Evolutionary conservation across 2,888 invertebrate species (phyloP).

Genomic region (Trypoxylon attenuatum): DNA sequence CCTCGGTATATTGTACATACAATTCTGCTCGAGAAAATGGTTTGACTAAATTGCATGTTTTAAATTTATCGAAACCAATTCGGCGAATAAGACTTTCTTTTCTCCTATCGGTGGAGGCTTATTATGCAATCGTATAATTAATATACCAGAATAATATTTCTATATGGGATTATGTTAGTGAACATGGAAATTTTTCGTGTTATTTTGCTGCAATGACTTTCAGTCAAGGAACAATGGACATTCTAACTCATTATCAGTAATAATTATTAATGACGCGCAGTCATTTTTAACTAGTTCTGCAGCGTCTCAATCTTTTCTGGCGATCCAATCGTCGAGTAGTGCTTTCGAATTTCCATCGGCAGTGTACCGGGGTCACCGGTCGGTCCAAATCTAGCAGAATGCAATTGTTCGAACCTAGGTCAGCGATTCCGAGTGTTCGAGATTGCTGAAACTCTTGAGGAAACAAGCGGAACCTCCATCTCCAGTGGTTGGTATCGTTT

Average conservation of each 20-base stretch:
- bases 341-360: constrained; percentile 33
- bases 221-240: not conserved
- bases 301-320: not conserved
- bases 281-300: not conserved
- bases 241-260: not conserved
- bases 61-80: not conserved
- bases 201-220: no score
- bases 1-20: no score
- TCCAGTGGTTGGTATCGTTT: no score
- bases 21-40: not conserved
- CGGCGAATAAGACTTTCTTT: not conserved
- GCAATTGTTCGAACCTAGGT: constrained; percentile 45
- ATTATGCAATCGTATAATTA: no score
- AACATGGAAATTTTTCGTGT: no score
- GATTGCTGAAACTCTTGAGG: constrained; percentile 49
- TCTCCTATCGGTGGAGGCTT: not conserved
- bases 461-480: constrained; percentile 38
- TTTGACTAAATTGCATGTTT: not conserved
- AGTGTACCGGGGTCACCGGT: not conserved
- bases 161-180: no score
- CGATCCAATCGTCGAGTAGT: constrained; percentile 33
- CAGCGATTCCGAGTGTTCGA: constrained; percentile 50
- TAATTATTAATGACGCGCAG: not conserved
- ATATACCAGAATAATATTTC: no score
- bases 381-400: constrained; percentile 30